A percentile compares a stretch with the other conserved stretches of the same genome.
Conservation (phyloP, 2,113 vertebrate species). For the Gavia stellata region DNA sequence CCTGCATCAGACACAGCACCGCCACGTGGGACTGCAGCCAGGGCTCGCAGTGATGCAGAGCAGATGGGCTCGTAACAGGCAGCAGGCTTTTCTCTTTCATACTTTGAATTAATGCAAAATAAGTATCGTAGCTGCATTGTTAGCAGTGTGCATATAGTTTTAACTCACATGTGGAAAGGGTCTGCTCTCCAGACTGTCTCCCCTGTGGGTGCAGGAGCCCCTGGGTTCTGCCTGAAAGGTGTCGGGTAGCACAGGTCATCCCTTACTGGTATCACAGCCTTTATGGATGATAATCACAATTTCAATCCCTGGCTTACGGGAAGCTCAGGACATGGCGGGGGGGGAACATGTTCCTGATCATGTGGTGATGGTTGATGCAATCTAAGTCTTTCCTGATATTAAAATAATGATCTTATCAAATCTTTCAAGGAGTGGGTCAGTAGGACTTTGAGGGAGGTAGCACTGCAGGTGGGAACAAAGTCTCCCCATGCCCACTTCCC, state of each 20-base stretch:
- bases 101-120: neutral
- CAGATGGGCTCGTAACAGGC: neutral
- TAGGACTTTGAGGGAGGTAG: neutral
- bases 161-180: neutral
- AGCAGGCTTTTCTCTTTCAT: neutral
- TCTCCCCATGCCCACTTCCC: neutral
- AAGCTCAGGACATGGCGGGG: accelerated
- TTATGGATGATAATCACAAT: neutral
- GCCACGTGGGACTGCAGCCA: neutral
- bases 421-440: neutral
- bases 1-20: neutral
- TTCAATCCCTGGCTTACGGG: neutral
- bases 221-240: neutral
- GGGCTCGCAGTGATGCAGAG: neutral
- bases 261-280: neutral
- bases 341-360: neutral
- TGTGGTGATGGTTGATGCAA: accelerated
- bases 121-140: neutral
- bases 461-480: neutral
- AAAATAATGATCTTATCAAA: neutral
- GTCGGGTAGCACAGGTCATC: neutral
- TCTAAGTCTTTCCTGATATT: neutral
- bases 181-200: neutral
- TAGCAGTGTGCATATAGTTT: neutral
- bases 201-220: neutral